Conservation (phyloP, 2,113 vertebrate species). For the Puffinus mauretanicus region DNA sequence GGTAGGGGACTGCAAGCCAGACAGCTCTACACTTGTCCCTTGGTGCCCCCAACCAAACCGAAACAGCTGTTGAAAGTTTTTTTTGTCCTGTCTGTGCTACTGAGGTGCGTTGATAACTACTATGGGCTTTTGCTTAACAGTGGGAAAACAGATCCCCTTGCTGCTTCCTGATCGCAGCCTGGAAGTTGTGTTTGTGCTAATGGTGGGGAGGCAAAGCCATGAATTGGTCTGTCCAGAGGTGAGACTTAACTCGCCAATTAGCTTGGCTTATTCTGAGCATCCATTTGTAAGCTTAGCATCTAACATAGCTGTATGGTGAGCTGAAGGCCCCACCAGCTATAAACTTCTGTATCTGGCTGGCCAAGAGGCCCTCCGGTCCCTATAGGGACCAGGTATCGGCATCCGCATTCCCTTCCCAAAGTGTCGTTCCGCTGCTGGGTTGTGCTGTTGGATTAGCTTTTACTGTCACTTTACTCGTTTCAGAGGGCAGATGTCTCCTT, state of each 20-base stretch:
- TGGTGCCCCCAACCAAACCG: not conserved
- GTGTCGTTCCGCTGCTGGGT: accelerated
- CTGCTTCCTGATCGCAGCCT: not conserved
- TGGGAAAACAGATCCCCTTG: not conserved
- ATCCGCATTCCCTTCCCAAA: accelerated
- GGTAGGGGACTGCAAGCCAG: not conserved
- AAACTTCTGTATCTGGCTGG: not conserved
- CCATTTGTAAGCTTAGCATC: not conserved
- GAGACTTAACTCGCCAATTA: not conserved
- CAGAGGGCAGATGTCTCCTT: not conserved
- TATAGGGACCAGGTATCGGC: not conserved
- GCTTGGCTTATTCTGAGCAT: not conserved
- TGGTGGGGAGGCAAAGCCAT: not conserved
- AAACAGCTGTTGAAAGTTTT: not conserved
- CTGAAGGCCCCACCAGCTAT: no score
- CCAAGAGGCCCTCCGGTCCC: not conserved
- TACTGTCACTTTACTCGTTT: not conserved
- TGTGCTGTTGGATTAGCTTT: not conserved
- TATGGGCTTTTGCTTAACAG: not conserved
- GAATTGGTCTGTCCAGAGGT: not conserved
- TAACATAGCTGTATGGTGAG: no score
- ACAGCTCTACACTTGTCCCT: not conserved
- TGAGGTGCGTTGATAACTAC: not conserved
- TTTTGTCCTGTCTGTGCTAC: not conserved
- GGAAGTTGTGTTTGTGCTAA: not conserved